These are phyloP conservation scores for Octopus sinensis DNA, from an alignment of 1,140 invertebrate genomes.

Conservation along the genomic window DNA sequence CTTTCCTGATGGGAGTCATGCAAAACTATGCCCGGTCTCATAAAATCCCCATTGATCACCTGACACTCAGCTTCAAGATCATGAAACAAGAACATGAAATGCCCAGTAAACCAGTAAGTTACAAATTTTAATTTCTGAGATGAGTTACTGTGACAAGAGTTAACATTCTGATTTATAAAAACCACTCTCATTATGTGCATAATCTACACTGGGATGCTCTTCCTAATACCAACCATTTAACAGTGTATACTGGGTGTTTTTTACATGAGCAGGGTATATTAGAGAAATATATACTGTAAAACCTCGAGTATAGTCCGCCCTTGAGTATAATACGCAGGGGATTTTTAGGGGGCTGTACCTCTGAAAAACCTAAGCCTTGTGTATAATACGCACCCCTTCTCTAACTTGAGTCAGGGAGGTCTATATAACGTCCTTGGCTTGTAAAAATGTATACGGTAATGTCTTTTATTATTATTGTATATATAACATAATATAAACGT, in stretches of 20 bases:
- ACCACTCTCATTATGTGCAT: background rate
- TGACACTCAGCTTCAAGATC: conserved; percentile 56
- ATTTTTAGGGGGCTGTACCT: no score
- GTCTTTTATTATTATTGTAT: no score
- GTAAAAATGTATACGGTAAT: no score
- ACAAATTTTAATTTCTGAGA: background rate
- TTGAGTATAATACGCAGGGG: no score
- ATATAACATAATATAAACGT: no score
- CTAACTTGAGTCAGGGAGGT: no score
- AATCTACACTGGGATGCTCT: background rate
- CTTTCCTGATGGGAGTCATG: conserved; percentile 57
- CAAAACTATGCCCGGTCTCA: conserved; percentile 57
- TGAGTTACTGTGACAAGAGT: background rate
- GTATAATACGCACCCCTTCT: no score
- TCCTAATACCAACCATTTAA: background rate
- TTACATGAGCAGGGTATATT: background rate
- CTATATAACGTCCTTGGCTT: no score
- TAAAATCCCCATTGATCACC: conserved; percentile 57
- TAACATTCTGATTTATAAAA: background rate
- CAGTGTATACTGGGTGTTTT: background rate
- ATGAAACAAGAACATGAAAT: conserved; percentile 43
- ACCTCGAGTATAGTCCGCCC: background rate
- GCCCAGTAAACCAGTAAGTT: conserved; percentile 48
- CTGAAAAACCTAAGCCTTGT: no score
- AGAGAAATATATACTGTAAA: background rate